Conservation (phyloP, 2,113 vertebrate species). For the human region DNA sequence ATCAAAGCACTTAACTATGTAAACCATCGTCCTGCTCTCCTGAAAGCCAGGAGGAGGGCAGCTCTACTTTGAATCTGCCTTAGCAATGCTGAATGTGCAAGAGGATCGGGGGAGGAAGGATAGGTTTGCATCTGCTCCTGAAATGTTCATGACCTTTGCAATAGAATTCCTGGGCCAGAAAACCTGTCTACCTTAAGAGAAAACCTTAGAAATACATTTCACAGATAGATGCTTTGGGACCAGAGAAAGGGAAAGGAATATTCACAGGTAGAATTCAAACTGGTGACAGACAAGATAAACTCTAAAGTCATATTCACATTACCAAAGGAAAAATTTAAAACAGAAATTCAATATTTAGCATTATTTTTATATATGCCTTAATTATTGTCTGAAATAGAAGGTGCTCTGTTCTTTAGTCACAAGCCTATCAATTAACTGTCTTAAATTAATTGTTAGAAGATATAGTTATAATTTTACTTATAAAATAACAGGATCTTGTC, state of each 20-base stretch:
- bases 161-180: not conserved
- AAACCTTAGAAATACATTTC: not conserved
- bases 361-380: not conserved
- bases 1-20: slow-evolving; percentile 38
- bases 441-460: not conserved
- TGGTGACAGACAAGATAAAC: not conserved
- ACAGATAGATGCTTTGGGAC: not conserved
- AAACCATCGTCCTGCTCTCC: not conserved
- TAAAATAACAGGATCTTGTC: not conserved
- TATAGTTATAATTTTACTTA: not conserved
- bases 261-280: not conserved
- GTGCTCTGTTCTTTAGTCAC: not conserved
- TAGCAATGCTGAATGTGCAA: not conserved
- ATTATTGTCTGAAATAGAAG: not conserved
- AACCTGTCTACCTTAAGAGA: not conserved
- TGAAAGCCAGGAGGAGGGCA: not conserved
- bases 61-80: not conserved
- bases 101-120: not conserved
- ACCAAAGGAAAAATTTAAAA: not conserved
- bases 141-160: not conserved
- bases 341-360: not conserved
- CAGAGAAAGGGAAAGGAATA: not conserved
- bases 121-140: not conserved
- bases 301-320: not conserved
- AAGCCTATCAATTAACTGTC: not conserved